Evolutionary conservation across 2,888 invertebrate genomes (phyloP).

Genomic region (Deroplatys truncata): DNA sequence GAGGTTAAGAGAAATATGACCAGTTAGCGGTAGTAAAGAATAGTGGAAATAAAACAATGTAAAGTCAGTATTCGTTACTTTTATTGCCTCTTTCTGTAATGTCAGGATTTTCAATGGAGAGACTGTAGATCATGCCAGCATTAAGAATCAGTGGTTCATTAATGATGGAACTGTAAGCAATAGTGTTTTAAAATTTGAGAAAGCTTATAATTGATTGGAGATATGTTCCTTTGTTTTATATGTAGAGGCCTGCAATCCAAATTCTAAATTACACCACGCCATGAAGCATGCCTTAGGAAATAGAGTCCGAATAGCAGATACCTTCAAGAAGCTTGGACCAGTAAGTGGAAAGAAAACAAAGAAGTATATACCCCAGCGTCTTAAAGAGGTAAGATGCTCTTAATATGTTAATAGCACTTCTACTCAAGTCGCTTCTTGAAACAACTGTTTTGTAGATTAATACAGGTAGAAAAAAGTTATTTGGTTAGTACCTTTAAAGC

Average conservation of each 20-base stretch:
- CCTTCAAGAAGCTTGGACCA: conserved; percentile 38
- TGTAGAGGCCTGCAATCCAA: conserved; percentile 35
- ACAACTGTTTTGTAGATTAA: not conserved
- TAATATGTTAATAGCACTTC: not conserved
- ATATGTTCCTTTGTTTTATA: not conserved
- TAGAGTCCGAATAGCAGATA: not conserved
- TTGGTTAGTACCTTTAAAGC: too few relatives aligned
- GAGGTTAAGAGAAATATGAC: too few relatives aligned
- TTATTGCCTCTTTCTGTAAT: too few relatives aligned
- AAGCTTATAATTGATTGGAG: not conserved
- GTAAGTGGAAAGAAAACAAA: conserved; percentile 35
- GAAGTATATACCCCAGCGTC: conserved; percentile 39
- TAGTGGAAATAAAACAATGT: too few relatives aligned
- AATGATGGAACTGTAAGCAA: not conserved
- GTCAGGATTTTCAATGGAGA: too few relatives aligned
- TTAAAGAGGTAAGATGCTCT: conserved; percentile 38
- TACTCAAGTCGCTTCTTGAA: not conserved
- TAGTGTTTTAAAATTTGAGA: not conserved
- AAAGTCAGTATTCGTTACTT: too few relatives aligned
- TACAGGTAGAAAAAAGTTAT: too few relatives aligned
- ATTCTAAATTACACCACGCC: conserved; percentile 30
- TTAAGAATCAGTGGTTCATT: too few relatives aligned
- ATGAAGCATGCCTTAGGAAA: conserved; percentile 30
- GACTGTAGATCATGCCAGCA: too few relatives aligned
- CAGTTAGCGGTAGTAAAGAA: too few relatives aligned